phyloP scores from a whole-genome alignment of 2,113 vertebrate species.

The Grus americana region DNA sequence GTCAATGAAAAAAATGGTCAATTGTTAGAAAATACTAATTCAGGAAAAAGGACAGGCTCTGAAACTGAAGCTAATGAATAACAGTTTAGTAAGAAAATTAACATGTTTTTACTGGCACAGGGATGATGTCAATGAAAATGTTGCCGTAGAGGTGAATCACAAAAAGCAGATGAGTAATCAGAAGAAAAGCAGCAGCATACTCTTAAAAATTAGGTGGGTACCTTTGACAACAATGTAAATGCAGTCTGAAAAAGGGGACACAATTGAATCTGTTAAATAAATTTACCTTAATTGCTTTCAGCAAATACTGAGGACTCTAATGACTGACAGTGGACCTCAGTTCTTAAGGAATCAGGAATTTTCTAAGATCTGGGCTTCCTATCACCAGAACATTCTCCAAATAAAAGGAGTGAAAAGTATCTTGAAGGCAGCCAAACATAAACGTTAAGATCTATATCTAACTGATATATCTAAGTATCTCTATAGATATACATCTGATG shows the following conservation, averaged over 20 bases:
- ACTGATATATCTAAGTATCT: neutral
- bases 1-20: neutral
- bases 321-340: neutral
- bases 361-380: neutral
- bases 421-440: neutral
- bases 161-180: constrained; percentile 61
- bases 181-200: neutral
- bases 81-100: constrained; percentile 1
- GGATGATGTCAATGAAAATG: constrained; percentile 61
- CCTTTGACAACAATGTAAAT: neutral
- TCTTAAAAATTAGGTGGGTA: neutral
- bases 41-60: neutral
- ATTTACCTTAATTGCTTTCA: neutral
- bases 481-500: neutral
- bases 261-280: neutral
- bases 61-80: neutral
- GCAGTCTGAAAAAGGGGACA: neutral
- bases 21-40: neutral
- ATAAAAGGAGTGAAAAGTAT: neutral
- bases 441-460: neutral
- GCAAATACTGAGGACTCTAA: neutral
- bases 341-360: neutral
- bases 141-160: constrained; percentile 60
- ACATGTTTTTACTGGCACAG: constrained; percentile 59
- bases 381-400: neutral